Base-by-base conservation (phyloP, 1,140 invertebrate genomes). In the Neotoxoptera formosana region DNA sequence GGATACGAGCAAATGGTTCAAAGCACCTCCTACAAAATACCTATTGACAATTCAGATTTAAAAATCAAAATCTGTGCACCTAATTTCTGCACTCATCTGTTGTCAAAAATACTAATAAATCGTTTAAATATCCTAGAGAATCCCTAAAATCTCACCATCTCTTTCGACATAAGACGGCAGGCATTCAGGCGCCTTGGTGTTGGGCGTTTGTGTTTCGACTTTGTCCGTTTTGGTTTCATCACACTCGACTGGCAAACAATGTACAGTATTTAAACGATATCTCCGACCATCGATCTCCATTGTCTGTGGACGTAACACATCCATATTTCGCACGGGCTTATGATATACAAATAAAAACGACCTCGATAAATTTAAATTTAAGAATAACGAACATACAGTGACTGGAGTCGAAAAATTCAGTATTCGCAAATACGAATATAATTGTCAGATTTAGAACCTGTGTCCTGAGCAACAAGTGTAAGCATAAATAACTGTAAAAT, bases 221-320 rank as follows among this genome's bases (percentile, higher is more conserved):
- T 76, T 67, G 30, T 91, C 41, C 21, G 7, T 53, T 21, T 84
- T 48, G 0, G 48, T 30, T 86, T 86, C 91, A 56, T 23, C 25
- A n/a, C 34, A 30, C 36, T 86, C 51, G 25, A 23, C 17, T 53
- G 36, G n/a, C 48, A 3, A 48, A 91, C 30, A 81, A 93, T 93
- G 51, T 0, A 21, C 36, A 25, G 81, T 93, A 45, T 93, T 93
- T 36, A 93, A 53, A n/a, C 91, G 67, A 84, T 93, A 93, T 41
- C 56, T 36, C 23, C 91, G 91, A 20, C 81, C 91, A 30, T 86
- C 81, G 8, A 93, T 56, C 1, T 41, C 14, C 1, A 84, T 21
- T 76, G 86, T 86, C 34, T 56, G 56, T 45, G 91, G 67, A 86
- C 81, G 81, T 45, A 93, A 56, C 1, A 93, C 91, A n/a, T 93